Percentiles rank a stretch among this genome's conserved stretches.
phyloP scores from a whole-genome alignment of 2,797 vertebrate species.

The Pempheris klunzingeri region DNA sequence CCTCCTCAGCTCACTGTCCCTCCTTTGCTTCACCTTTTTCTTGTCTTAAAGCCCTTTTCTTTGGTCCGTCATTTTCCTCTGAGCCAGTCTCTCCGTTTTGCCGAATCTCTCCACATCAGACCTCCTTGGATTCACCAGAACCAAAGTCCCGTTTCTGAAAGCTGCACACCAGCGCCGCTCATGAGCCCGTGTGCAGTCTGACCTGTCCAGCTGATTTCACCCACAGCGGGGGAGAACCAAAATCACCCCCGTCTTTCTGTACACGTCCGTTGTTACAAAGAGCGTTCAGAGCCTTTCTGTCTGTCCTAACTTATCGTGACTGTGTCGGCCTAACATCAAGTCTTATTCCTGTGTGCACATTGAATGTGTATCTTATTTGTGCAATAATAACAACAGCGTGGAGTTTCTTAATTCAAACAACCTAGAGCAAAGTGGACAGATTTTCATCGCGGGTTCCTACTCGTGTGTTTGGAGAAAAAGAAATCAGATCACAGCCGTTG shows the following conservation, averaged over 20 bases:
- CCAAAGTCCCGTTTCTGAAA: constrained; percentile 31
- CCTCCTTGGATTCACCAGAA: constrained; percentile 9
- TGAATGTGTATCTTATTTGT: constrained; percentile 69
- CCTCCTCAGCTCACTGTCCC: neutral
- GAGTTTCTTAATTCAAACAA: constrained; percentile 45
- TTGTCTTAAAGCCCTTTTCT: neutral
- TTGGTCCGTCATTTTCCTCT: constrained; percentile 10
- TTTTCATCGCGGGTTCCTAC: constrained; percentile 21
- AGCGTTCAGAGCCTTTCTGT: constrained; percentile 29
- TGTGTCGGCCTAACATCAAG: constrained; percentile 48
- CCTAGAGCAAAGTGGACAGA: constrained; percentile 34
- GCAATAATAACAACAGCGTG: constrained; percentile 69
- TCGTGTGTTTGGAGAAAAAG: constrained; percentile 23
- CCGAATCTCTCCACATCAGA: neutral
- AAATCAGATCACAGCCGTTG: constrained; percentile 33
- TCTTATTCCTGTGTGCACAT: constrained; percentile 63
- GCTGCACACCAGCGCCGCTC: neutral
- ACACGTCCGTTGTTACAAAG: constrained; percentile 27
- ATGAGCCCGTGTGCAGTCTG: constrained; percentile 5
- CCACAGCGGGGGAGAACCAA: constrained; percentile 13
- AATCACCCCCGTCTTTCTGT: constrained; percentile 21
- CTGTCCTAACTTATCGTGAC: constrained; percentile 55
- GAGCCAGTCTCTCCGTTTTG: constrained; percentile 30
- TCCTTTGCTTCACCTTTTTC: constrained; percentile 1
- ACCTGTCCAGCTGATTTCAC: constrained; percentile 10